A percentile compares a stretch with the other conserved stretches of the same genome.
phyloP scores from a whole-genome alignment of 1,140 invertebrate genomes.

The Drosophila kurseongensis region DNA sequence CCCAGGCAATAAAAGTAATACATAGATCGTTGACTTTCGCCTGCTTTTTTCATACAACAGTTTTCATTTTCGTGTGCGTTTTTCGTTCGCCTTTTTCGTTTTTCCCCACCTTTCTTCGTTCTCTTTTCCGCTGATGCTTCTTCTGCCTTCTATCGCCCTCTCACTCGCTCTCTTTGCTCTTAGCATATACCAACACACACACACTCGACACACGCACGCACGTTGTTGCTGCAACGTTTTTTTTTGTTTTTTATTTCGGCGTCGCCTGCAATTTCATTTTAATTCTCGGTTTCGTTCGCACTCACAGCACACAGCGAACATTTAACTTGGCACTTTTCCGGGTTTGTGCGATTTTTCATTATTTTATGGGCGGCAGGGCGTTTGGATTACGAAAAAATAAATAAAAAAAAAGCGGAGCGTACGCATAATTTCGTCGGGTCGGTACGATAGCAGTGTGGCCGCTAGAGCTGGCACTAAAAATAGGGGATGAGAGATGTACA shows the following conservation, averaged over 20 bases:
- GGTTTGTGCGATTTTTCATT: conserved; percentile 60
- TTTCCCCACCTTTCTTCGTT: conserved; percentile 50
- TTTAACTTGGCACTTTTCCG: conserved; percentile 35
- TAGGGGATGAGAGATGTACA: background rate
- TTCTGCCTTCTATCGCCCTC: conserved; percentile 30
- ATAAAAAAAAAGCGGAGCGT: conserved; percentile 65
- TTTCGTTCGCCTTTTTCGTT: conserved; percentile 48
- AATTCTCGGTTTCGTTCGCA: conserved; percentile 13
- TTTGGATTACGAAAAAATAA: conserved; percentile 73
- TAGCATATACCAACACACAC: conserved; percentile 40
- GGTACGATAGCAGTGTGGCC: background rate
- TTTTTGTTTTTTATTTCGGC: conserved; percentile 51
- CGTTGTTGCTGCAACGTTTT: conserved; percentile 66
- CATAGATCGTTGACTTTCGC: conserved; percentile 41
- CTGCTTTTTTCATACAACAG: conserved; percentile 46
- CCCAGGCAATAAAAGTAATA: background rate
- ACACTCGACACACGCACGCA: conserved; percentile 42
- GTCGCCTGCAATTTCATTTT: conserved; percentile 45
- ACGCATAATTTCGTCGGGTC: conserved; percentile 48
- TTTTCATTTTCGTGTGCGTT: conserved; percentile 67
- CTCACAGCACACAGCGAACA: conserved; percentile 38
- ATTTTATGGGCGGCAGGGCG: conserved; percentile 28
- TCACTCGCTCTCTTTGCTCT: conserved; percentile 20
- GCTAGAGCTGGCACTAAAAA: background rate
- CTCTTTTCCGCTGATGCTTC: conserved; percentile 15